Evolutionary conservation across 1,140 invertebrate species (phyloP).

Genomic region (Steinernema feltiae): DNA sequence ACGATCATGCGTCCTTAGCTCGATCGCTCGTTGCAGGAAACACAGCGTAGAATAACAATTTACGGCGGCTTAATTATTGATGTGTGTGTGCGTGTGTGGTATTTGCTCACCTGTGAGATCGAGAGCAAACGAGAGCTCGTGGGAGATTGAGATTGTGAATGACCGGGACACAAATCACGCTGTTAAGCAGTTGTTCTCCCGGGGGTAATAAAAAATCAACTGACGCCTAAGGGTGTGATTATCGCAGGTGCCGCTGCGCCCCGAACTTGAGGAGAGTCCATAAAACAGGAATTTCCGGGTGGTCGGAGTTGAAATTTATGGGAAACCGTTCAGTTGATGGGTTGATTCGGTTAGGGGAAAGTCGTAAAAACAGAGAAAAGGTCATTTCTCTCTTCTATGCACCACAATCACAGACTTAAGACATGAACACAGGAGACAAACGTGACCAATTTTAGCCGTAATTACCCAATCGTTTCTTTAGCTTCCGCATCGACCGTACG

Average conservation of each 20-base stretch:
- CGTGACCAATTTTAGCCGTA: not conserved
- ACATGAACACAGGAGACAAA: not conserved
- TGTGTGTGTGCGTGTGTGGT: too few species aligned
- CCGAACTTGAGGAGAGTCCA: not conserved
- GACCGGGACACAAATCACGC: not conserved
- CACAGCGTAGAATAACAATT: not conserved
- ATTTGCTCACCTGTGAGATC: constrained; percentile 8
- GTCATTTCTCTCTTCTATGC: too few species aligned
- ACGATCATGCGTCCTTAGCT: not conserved
- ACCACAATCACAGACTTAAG: not conserved
- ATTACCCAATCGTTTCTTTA: constrained; percentile 29
- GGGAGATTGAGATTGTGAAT: not conserved
- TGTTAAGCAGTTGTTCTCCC: not conserved
- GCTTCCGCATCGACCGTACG: constrained; percentile 56
- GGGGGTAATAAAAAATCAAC: not conserved
- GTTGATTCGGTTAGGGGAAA: not conserved
- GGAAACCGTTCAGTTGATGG: not conserved
- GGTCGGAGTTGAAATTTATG: not conserved
- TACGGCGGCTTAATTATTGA: not conserved
- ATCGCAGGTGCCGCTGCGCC: not conserved
- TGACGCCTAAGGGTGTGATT: not conserved
- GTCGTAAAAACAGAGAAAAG: not conserved
- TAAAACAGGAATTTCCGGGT: not conserved
- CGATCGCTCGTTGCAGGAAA: not conserved
- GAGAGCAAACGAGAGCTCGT: not conserved